Evolutionary conservation across 2,797 vertebrate species (phyloP), one percentile per base, ranked within the genome.

Genomic region (Microctenopoma steveboyesi): DNA sequence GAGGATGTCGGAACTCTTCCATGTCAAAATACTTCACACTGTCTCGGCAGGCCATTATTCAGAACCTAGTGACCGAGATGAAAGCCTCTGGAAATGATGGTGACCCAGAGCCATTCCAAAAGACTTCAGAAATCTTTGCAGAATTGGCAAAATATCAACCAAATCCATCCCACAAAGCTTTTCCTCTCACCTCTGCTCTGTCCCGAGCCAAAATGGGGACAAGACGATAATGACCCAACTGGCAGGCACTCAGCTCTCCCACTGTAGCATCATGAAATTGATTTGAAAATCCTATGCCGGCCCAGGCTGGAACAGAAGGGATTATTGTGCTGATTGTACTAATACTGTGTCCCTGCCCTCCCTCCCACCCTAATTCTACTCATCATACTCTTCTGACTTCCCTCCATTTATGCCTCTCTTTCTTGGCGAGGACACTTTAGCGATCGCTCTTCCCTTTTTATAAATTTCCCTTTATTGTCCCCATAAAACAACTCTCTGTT

Each of bases 291-390:
- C 90, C 90, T 86, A 59, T 66, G 30, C 74, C 65, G 76, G 84
- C 79, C 81, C 73, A n/a, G 59, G 65, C 86, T 78, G 83, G 88
- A 90, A 83, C 83, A 86, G 84, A 93, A 69, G 87, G 92, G 92
- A 93, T 94, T 93, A 93, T 79, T 83, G 79, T 82, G 84, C 86
- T 88, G 91, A 89, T 91, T 92, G 87, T 89, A 88, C 90, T 92
- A 92, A 92, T 88, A 88, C 87, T 80, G 75, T 69, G 86, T 80
- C 86, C 86, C 76, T 52, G 69, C 74, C 79, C 64, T 64, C 67
- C 69, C 54, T 68, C 72, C 75, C 74, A 70, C 64, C 72, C 65
- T 65, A 76, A 81, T 79, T 83, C 83, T 48, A 42, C 70, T 57
- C 77, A 80, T 81, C 65, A 51, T 53, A 18, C 50, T 40, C 51